Evolutionary conservation across 2,113 vertebrate genomes (phyloP).

Genomic region (Bungarus multicinctus): DNA sequence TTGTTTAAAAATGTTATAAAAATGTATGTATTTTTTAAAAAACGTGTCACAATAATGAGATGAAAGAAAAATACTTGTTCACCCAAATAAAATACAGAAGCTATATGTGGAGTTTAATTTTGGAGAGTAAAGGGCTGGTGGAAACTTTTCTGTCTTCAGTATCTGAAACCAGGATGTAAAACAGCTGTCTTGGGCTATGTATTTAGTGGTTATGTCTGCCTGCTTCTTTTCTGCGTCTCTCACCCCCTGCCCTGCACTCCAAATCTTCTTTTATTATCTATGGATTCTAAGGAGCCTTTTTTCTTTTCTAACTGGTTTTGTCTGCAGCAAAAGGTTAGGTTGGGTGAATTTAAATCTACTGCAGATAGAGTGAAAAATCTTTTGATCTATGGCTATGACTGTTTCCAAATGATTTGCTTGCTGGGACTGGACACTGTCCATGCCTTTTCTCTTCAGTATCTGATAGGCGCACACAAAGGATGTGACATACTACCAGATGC

Average conservation of each 20-base stretch:
- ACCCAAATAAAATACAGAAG: constrained; percentile 53
- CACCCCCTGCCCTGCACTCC: constrained; percentile 49
- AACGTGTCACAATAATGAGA: constrained; percentile 23
- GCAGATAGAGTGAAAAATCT: constrained; percentile 76
- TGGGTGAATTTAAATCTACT: constrained; percentile 72
- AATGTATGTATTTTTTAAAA: constrained; percentile 13
- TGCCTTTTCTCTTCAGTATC: constrained; percentile 81
- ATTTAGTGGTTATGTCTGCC: constrained; percentile 68
- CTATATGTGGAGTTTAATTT: constrained; percentile 64
- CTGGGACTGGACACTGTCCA: constrained; percentile 86
- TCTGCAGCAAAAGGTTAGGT: constrained; percentile 64
- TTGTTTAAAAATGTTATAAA: background rate
- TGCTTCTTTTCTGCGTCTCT: constrained; percentile 77
- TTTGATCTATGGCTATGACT: constrained; percentile 87
- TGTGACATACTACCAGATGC: constrained; percentile 75
- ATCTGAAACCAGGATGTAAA: constrained; percentile 71
- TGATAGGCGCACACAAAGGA: constrained; percentile 78
- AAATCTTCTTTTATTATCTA: constrained; percentile 79
- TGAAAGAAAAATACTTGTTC: constrained; percentile 43
- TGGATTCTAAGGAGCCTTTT: constrained; percentile 76
- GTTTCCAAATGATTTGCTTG: constrained; percentile 88
- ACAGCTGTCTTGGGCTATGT: constrained; percentile 69
- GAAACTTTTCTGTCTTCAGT: constrained; percentile 65
- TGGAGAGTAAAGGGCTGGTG: constrained; percentile 63
- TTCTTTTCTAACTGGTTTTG: constrained; percentile 76